Conservation (phyloP, 2,888 invertebrate genomes). For the Metalampra italica region DNA sequence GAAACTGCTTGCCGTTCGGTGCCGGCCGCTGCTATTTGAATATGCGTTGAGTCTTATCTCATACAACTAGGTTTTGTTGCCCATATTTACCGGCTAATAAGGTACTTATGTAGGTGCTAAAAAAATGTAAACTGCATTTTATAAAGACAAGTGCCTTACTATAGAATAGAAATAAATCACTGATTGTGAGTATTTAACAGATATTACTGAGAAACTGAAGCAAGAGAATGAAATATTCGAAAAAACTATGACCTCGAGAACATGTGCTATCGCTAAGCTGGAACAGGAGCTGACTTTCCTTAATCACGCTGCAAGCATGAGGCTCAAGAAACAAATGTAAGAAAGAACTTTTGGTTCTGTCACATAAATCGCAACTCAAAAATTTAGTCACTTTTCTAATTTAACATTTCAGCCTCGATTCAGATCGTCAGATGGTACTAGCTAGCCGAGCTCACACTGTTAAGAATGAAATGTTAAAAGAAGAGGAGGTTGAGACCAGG, state of each 20-base stretch:
- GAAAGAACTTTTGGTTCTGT: slow-evolving; percentile 9
- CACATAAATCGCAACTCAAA: not conserved
- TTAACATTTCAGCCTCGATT: slow-evolving; percentile 48
- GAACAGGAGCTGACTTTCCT: slow-evolving; percentile 34
- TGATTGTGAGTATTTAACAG: slow-evolving; percentile 21
- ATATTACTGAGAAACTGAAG: slow-evolving; percentile 29
- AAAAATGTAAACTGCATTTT: no score
- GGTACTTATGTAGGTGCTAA: no score
- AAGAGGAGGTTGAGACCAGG: slow-evolving; percentile 60
- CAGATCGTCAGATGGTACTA: slow-evolving; percentile 75
- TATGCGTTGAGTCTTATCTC: no score
- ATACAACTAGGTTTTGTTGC: no score
- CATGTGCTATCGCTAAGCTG: slow-evolving; percentile 39
- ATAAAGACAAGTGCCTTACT: no score
- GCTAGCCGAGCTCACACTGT: slow-evolving; percentile 64
- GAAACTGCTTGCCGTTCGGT: no score
- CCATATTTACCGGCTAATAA: no score
- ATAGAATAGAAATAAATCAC: no score
- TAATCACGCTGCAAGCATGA: slow-evolving; percentile 28
- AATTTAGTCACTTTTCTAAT: no score
- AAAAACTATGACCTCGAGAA: slow-evolving; percentile 38
- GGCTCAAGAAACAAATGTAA: slow-evolving; percentile 56
- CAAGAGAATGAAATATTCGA: slow-evolving; percentile 47
- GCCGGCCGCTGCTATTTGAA: no score
- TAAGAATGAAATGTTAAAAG: slow-evolving; percentile 66